A percentile compares a stretch with the other conserved stretches of the same genome.
These are phyloP conservation scores for Nematostella vectensis DNA, from an alignment of 92 coral and sea anemone genomes.

Conservation along the genomic window DNA sequence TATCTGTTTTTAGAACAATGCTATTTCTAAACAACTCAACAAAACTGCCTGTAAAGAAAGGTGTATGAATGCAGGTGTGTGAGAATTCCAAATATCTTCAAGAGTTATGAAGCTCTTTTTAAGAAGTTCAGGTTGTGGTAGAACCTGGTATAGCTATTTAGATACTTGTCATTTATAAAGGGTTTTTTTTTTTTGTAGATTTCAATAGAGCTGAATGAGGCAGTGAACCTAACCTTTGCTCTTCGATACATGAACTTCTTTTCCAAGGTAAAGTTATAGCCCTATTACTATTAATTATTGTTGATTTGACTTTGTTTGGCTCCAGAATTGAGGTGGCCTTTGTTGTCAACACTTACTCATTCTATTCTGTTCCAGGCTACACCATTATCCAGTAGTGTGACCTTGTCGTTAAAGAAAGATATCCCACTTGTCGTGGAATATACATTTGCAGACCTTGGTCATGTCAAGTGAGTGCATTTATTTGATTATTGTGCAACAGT, in stretches of 20 bases:
- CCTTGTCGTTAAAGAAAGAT: slow-evolving; percentile 66
- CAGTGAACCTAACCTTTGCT: slow-evolving; percentile 87
- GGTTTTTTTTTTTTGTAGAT: slow-evolving; percentile 29
- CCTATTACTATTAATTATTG: too few relatives aligned
- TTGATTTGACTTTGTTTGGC: too few relatives aligned
- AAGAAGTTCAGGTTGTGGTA: too few relatives aligned
- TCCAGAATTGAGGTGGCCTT: neutral
- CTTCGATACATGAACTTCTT: slow-evolving; percentile 86
- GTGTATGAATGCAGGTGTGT: too few relatives aligned
- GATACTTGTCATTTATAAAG: too few relatives aligned
- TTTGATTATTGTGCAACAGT: neutral
- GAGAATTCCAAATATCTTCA: too few relatives aligned
- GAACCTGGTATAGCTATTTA: too few relatives aligned
- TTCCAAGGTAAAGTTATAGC: slow-evolving; percentile 66
- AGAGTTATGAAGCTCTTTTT: too few relatives aligned
- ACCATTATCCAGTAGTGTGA: slow-evolving; percentile 74
- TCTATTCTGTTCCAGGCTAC: slow-evolving; percentile 61
- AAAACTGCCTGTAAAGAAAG: too few relatives aligned
- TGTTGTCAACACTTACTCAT: too few relatives aligned
- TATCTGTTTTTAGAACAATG: too few relatives aligned
- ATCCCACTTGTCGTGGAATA: slow-evolving; percentile 84
- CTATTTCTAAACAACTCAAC: too few relatives aligned
- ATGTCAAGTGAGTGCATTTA: slow-evolving; percentile 48
- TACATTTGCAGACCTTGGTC: slow-evolving; percentile 61
- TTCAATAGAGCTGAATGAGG: slow-evolving; percentile 75